phyloP scores from a whole-genome alignment of 2,113 vertebrate genomes.

The Crypturellus undulatus region DNA sequence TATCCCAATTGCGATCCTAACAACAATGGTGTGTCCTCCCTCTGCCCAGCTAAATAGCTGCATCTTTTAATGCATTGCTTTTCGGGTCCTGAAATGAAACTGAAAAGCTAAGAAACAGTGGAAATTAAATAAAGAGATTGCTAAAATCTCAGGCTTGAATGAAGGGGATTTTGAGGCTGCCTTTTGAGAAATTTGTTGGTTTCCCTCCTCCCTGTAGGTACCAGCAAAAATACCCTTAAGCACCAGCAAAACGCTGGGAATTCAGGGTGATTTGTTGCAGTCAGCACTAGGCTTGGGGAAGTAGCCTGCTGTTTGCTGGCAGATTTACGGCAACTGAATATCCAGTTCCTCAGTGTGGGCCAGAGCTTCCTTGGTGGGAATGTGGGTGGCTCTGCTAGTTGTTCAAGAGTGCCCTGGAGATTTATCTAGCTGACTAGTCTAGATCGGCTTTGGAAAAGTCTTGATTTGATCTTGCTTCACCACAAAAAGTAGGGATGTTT shows the following conservation, averaged over 20 bases:
- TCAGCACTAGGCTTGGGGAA: neutral
- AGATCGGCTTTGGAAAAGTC: neutral
- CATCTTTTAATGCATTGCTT: neutral
- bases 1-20: neutral
- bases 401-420: neutral
- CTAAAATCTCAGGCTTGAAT: neutral
- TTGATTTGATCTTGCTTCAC: neutral
- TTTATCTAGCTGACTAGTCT: neutral
- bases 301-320: neutral
- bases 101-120: neutral
- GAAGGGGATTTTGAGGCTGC: slow-evolving; percentile 16
- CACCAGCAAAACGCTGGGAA: neutral
- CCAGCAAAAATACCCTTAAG: neutral
- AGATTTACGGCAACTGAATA: neutral
- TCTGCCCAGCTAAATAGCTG: neutral
- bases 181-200: neutral
- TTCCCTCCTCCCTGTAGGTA: slow-evolving; percentile 15
- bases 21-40: neutral
- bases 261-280: slow-evolving; percentile 2
- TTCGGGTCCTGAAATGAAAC: neutral
- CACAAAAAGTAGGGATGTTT: neutral
- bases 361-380: neutral
- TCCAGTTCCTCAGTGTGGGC: neutral
- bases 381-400: neutral
- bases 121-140: neutral